phyloP scores from a whole-genome alignment of 2,888 invertebrate genomes.

The Aphidoletes aphidimyza region DNA sequence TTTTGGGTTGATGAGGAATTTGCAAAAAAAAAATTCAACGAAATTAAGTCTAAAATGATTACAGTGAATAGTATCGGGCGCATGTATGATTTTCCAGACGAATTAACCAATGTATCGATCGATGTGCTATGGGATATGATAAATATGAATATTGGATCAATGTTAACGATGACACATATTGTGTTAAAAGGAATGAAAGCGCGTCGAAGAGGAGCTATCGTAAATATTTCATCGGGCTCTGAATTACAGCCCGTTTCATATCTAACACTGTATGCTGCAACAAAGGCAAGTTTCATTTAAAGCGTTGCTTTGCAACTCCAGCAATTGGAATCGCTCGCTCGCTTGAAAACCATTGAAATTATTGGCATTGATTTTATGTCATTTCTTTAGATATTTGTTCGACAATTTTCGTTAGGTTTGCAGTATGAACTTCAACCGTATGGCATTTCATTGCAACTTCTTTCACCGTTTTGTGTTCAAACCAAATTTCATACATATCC shows the following conservation, averaged over 20 bases:
- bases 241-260: background rate
- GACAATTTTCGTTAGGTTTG: background rate
- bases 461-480: background rate
- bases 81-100: conserved; percentile 86
- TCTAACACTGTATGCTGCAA: background rate
- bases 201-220: background rate
- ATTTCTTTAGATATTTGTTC: background rate
- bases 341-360: no score
- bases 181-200: background rate
- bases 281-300: background rate
- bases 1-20: no score
- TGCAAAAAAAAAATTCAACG: background rate
- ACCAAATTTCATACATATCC: background rate
- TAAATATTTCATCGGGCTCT: conserved; percentile 2
- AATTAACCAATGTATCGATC: conserved; percentile 78
- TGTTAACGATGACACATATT: background rate
- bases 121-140: conserved; percentile 72
- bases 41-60: conserved; percentile 57
- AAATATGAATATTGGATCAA: background rate
- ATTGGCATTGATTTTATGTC: no score
- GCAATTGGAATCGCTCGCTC: no score
- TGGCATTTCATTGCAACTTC: background rate
- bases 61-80: conserved; percentile 92
- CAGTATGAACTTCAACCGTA: background rate
- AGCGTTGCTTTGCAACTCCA: no score